Evolutionary conservation across 2,888 invertebrate species (phyloP).

Genomic region (Orthosia gracilis): DNA sequence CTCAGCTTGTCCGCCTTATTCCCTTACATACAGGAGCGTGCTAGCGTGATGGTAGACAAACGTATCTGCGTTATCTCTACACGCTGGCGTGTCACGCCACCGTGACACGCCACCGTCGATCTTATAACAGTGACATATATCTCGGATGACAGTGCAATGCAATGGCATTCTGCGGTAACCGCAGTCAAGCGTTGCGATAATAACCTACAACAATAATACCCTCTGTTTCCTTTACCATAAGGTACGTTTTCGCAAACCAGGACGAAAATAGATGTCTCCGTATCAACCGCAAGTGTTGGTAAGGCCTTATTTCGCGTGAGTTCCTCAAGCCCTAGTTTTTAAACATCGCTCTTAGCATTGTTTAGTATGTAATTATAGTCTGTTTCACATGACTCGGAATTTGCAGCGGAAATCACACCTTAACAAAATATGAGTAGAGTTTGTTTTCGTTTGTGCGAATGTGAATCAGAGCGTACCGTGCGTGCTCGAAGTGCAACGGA

Average conservation of each 20-base stretch:
- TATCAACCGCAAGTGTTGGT: constrained; percentile 71
- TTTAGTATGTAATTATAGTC: constrained; percentile 72
- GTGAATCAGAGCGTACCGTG: constrained; percentile 76
- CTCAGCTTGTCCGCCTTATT: constrained; percentile 7
- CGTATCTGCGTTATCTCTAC: constrained; percentile 58
- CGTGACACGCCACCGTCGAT: constrained; percentile 64
- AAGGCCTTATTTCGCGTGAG: constrained; percentile 73
- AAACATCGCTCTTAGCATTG: constrained; percentile 73
- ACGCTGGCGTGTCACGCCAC: constrained; percentile 54
- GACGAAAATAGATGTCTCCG: constrained; percentile 58
- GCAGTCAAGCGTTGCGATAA: constrained; percentile 71
- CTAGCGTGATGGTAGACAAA: constrained; percentile 54
- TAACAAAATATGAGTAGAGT: constrained; percentile 53
- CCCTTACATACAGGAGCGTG: constrained; percentile 18
- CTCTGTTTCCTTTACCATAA: constrained; percentile 62
- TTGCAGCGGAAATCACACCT: constrained; percentile 48
- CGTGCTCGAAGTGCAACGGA: constrained; percentile 75
- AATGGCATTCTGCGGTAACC: constrained; percentile 82
- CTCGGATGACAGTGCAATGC: constrained; percentile 80
- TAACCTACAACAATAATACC: constrained; percentile 44
- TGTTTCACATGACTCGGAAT: constrained; percentile 65
- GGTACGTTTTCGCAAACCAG: constrained; percentile 59
- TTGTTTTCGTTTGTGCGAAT: constrained; percentile 54
- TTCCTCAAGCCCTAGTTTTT: constrained; percentile 76
- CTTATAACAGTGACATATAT: constrained; percentile 84